Evolutionary conservation across 2,113 vertebrate genomes (phyloP).

Genomic region (Scortum barcoo): DNA sequence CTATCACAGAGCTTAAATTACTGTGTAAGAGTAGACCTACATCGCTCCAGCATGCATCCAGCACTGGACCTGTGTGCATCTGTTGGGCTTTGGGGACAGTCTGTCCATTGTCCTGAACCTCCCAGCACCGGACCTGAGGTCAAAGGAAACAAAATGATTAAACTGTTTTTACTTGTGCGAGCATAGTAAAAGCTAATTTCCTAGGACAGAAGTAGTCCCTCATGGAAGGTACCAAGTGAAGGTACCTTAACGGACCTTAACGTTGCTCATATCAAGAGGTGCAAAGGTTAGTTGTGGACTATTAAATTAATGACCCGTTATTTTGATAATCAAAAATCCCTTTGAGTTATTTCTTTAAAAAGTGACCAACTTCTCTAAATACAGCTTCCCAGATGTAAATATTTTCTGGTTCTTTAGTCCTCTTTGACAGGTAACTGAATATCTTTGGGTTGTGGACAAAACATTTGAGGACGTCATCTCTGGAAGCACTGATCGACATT

Average conservation of each 20-base stretch:
- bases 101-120: slow-evolving; percentile 98
- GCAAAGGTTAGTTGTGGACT: no score
- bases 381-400: no score
- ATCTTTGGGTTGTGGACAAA: no score
- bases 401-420: no score
- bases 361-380: no score
- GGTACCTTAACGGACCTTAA: not conserved
- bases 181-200: not conserved
- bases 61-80: slow-evolving; percentile 97
- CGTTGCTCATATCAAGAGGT: no score
- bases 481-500: no score
- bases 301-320: no score
- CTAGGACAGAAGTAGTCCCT: not conserved
- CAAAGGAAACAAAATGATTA: not conserved
- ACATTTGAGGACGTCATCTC: no score
- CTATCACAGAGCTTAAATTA: not conserved
- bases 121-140: slow-evolving; percentile 96
- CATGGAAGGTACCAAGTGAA: not conserved
- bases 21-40: slow-evolving; percentile 80
- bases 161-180: not conserved
- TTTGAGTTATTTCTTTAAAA: no score
- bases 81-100: slow-evolving; percentile 99
- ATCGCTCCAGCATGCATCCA: slow-evolving; percentile 97
- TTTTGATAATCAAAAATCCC: no score
- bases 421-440: no score